Evolutionary conservation across 2,888 invertebrate species (phyloP), one percentile per base, ranked within the genome.

Genomic region (Cynaeus angustus): DNA sequence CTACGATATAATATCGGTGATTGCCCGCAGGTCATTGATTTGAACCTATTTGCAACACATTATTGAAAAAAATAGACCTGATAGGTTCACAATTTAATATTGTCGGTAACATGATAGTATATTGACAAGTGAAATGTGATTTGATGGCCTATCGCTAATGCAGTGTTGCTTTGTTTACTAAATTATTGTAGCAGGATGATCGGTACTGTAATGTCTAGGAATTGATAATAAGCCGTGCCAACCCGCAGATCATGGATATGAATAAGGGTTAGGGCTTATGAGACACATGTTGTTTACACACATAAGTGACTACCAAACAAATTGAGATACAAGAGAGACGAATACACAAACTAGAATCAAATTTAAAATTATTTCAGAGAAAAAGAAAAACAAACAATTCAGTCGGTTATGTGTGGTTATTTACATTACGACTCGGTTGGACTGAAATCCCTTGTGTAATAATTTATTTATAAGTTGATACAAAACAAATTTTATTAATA

Each of bases 261-360:
- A 68, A 68, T 67, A 67, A 61, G 59, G 53, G 26, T 53, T 53
- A 41, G 48, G 38, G 56, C 50, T 68, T 68, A 64, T 45, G 48
- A 64, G 41, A 64, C 43, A 59, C 61, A 68, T 62, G 26, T 28
- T 68, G 61, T 68, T 52, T 68, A 61, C 61, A 61, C 45, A 61
- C 38, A 61, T 68, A 68, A 61, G 53, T 61, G 68, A 68, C 61
- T 61, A 28, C 55, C 55, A 58, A 59, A 59, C 59, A 68, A 68
- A 61, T 68, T 52, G 45, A 68, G 55, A 61, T 59, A 66, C 59
- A 66, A 38, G 41, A 46, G 26, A 46, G 37, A 7, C n/a, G 41
- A 48, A 59, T 46, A 21, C 48, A 14, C 37, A 46, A 55, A 14
- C 21, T 48, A 66, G 43, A 65, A 53, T 65, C 45, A 26, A 45